Base-by-base conservation (phyloP, 2,888 invertebrate genomes). In the Acutogordius australiensis region DNA sequence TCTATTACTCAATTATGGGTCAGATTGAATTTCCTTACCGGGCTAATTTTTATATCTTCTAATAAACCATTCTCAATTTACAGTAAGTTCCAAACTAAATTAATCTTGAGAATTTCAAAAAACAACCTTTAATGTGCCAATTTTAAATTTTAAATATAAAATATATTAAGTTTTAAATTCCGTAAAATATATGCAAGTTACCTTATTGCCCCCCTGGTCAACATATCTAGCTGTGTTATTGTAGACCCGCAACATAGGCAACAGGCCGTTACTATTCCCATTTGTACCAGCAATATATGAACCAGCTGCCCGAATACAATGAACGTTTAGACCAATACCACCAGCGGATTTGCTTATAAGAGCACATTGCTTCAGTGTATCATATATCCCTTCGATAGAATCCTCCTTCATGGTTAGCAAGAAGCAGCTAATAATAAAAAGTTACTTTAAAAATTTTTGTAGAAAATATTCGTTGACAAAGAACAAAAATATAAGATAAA, bases 191-290 rank as follows among this genome's bases (percentile, higher is more conserved):
- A 37, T 13, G 18, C 37, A 37, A 37, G 18, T 37, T 37, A 73
- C 73, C 67, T 91, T 91, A 68, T 90, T 90, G 58, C 91, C 91
- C 27, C 91, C 90, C 74, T 97, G 94, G 70, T 91, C 90, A 0
- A 94, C 90, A 73, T 91, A 94, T 62, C 86, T 77, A 0, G 91
- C 90, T 1, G 87, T 85, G 68, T 87, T 86, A 69, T 94, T 94
- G 70, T 80, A 97, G 0, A 94, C 87, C 63, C 88, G 74, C 45
- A 97, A 73, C 84, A 90, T 86, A 0, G 94, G 94, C 37, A 99
- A 81, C 44, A 97, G 73, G 0, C 97, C 97, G 72, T 90, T 91
- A 0, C 91, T 90, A 29, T 79, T 77, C 18, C 88, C 91, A 74
- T 87, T 84, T 1, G 90, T 91, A 64, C 91, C 90, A 61, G 82